Evolutionary conservation across 1,140 invertebrate species (phyloP).

Genomic region (Physella acuta): DNA sequence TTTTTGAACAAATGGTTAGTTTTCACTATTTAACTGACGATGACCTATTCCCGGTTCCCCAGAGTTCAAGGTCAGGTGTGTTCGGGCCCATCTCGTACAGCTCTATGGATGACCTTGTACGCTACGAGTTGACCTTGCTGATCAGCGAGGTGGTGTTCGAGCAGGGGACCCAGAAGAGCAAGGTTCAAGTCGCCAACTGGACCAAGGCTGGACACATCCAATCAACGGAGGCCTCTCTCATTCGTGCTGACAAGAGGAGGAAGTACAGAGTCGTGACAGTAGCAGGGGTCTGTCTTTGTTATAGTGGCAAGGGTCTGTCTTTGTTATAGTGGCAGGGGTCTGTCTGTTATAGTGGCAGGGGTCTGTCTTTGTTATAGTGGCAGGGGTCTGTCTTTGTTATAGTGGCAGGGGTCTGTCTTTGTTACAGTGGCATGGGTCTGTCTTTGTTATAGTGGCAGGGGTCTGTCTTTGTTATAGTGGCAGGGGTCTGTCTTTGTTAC

Average conservation of each 20-base stretch:
- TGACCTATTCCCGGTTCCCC: too few species aligned
- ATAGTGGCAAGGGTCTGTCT: too few species aligned
- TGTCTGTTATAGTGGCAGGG: too few species aligned
- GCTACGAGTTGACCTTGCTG: slow-evolving; percentile 32
- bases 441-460: too few species aligned
- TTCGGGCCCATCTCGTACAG: slow-evolving; percentile 33
- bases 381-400: too few species aligned
- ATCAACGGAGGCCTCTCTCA: slow-evolving; percentile 68
- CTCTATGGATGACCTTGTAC: slow-evolving; percentile 15
- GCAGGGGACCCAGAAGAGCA: slow-evolving; percentile 67
- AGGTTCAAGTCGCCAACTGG: slow-evolving; percentile 64
- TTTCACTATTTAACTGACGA: too few species aligned
- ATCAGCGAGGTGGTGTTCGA: slow-evolving; percentile 31
- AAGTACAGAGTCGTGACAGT: slow-evolving; percentile 80
- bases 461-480: too few species aligned
- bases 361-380: too few species aligned
- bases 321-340: background rate
- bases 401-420: too few species aligned
- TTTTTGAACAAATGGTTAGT: too few species aligned
- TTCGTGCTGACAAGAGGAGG: slow-evolving; percentile 69
- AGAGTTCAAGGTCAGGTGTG: slow-evolving; percentile 29
- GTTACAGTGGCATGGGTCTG: too few species aligned
- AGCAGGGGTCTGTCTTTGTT: slow-evolving; percentile 62
- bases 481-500: too few species aligned
- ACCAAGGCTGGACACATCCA: slow-evolving; percentile 66